Evolutionary conservation across 2,888 invertebrate species (phyloP).

Genomic region (Dicyrtoma fusca): DNA sequence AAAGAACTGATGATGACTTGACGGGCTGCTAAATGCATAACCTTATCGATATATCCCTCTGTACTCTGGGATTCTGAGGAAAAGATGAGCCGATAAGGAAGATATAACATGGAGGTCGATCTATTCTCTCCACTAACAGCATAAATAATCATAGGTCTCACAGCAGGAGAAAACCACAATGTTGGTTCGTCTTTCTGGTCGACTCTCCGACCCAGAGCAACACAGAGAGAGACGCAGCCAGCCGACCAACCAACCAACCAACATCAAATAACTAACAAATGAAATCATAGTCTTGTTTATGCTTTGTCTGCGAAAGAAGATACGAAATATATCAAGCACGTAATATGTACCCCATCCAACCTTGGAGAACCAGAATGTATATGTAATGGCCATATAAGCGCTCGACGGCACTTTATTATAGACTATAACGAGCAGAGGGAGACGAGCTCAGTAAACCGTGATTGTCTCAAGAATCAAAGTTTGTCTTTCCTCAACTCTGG

Average conservation of each 20-base stretch:
- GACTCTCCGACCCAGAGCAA: not conserved
- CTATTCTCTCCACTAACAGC: slow-evolving; percentile 29
- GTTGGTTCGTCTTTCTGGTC: slow-evolving; percentile 14
- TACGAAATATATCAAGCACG: not conserved
- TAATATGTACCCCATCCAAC: not conserved
- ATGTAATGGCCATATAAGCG: not conserved
- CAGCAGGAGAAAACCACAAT: slow-evolving; percentile 36
- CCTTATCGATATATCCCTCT: not conserved
- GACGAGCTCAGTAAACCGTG: not conserved
- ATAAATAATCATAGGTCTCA: slow-evolving; percentile 37
- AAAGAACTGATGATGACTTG: too few relatives aligned
- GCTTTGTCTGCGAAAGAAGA: not conserved
- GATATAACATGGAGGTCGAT: slow-evolving; percentile 25
- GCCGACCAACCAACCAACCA: slow-evolving; percentile 1
- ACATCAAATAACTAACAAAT: not conserved
- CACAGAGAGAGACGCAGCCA: not conserved
- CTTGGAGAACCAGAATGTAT: not conserved
- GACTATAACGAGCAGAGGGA: not conserved
- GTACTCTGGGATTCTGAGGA: not conserved
- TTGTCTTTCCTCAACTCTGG: slow-evolving; percentile 14
- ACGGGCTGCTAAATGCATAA: too few relatives aligned
- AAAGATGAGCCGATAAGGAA: slow-evolving; percentile 9
- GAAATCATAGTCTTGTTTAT: not conserved
- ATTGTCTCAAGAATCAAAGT: slow-evolving; percentile 33
- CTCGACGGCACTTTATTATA: too few relatives aligned